Evolutionary conservation across 2,797 vertebrate genomes (phyloP).

Genomic region (Sarcophilus harrisii): DNA sequence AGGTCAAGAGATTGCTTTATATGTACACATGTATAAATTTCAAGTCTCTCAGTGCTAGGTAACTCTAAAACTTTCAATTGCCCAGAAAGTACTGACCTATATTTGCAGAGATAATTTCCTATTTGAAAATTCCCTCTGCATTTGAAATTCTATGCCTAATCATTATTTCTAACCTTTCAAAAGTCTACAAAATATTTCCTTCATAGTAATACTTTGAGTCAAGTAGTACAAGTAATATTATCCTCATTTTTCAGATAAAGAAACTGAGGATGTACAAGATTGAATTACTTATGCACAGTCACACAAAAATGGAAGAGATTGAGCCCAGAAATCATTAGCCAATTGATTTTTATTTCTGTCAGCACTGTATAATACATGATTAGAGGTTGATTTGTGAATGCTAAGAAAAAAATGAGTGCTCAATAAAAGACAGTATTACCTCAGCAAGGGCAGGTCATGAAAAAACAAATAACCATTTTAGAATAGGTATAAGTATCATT

Average conservation of each 20-base stretch:
- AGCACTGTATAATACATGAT: neutral
- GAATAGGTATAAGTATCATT: neutral
- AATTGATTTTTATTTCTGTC: neutral
- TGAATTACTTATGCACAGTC: neutral
- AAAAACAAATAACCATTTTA: neutral
- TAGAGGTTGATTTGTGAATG: neutral
- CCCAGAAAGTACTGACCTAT: neutral
- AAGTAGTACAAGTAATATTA: neutral
- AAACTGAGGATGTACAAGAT: neutral
- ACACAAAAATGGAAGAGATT: neutral
- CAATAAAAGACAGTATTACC: neutral
- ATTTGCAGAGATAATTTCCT: neutral
- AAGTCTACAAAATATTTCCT: neutral
- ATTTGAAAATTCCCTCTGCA: neutral
- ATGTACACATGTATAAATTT: neutral
- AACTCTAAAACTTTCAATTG: neutral
- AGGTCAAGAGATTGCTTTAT: neutral
- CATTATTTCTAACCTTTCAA: neutral
- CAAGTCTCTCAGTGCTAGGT: neutral
- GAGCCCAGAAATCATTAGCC: neutral
- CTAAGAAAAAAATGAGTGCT: neutral
- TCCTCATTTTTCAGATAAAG: neutral
- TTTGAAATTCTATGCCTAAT: neutral
- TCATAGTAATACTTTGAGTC: neutral
- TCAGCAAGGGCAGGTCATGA: neutral